These are phyloP conservation scores for Bujurquina vittata DNA, from an alignment of 2,113 vertebrate species.

Conservation along the genomic window DNA sequence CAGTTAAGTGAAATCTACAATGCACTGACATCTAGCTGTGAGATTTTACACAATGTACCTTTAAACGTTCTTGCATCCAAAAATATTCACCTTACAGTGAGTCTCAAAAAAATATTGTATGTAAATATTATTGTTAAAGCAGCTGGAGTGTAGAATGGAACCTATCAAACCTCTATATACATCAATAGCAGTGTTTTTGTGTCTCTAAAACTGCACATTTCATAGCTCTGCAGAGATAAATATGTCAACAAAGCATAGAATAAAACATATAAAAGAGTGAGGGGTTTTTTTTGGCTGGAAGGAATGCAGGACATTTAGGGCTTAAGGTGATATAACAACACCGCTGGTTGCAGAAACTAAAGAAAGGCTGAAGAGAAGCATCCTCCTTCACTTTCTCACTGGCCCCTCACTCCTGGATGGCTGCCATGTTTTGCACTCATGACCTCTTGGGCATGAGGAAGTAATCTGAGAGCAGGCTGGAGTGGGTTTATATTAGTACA, in stretches of 20 bases:
- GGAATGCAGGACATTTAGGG: not conserved
- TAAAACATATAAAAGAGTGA: not conserved
- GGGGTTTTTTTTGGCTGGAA: not conserved
- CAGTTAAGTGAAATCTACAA: too few relatives aligned
- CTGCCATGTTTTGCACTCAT: conserved; percentile 58
- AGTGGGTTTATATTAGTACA: not conserved
- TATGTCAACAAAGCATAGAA: not conserved
- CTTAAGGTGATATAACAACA: not conserved
- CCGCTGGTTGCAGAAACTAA: conserved; percentile 9
- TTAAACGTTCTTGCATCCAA: not conserved
- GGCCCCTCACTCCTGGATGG: conserved; percentile 41
- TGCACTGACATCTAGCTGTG: too few relatives aligned
- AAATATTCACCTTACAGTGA: not conserved
- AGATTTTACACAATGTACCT: too few relatives aligned
- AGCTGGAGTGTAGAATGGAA: not conserved
- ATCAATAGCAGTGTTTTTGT: accelerated
- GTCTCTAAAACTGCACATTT: not conserved
- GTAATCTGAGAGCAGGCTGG: conserved; percentile 35
- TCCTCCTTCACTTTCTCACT: conserved; percentile 23
- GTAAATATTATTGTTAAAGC: not conserved
- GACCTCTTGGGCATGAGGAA: conserved; percentile 54
- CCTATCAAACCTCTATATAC: not conserved
- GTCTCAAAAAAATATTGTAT: not conserved
- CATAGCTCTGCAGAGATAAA: not conserved
- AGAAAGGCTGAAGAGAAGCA: conserved; percentile 24